These are phyloP conservation scores for Griposia aprilina DNA, from an alignment of 2,888 invertebrate species.

Conservation along the genomic window DNA sequence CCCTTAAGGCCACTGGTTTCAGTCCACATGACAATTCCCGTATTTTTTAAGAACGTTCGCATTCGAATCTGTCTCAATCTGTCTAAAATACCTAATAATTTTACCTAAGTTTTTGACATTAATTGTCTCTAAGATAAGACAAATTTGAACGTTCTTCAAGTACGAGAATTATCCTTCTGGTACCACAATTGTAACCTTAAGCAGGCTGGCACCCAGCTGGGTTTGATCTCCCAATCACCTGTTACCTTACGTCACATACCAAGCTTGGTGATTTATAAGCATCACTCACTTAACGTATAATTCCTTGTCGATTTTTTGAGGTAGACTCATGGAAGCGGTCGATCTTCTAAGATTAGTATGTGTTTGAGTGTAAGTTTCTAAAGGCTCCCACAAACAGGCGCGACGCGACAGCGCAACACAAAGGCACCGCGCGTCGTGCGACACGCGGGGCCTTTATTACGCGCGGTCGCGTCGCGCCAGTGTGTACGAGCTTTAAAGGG, in stretches of 20 bases:
- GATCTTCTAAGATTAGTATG: neutral
- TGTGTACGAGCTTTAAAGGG: too few species aligned
- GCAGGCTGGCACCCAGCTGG: neutral
- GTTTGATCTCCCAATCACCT: neutral
- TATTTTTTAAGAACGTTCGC: neutral
- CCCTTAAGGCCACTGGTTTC: neutral
- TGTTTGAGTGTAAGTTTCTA: neutral
- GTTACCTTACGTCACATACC: neutral
- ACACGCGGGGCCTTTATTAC: too few species aligned
- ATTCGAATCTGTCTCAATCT: neutral
- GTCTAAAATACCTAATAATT: too few species aligned
- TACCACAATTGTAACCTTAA: neutral
- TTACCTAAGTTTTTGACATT: neutral
- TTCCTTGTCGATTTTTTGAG: slow-evolving; percentile 1
- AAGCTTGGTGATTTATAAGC: neutral
- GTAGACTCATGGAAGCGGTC: neutral
- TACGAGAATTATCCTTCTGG: neutral
- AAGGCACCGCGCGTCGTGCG: too few species aligned
- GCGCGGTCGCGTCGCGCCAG: too few species aligned
- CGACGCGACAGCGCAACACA: too few species aligned
- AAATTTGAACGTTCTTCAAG: neutral
- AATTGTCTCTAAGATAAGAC: neutral
- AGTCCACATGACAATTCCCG: neutral
- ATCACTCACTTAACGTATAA: slow-evolving; percentile 1
- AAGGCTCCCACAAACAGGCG: too few species aligned